Conservation (phyloP, 2,113 vertebrate genomes). For the Conger conger region DNA sequence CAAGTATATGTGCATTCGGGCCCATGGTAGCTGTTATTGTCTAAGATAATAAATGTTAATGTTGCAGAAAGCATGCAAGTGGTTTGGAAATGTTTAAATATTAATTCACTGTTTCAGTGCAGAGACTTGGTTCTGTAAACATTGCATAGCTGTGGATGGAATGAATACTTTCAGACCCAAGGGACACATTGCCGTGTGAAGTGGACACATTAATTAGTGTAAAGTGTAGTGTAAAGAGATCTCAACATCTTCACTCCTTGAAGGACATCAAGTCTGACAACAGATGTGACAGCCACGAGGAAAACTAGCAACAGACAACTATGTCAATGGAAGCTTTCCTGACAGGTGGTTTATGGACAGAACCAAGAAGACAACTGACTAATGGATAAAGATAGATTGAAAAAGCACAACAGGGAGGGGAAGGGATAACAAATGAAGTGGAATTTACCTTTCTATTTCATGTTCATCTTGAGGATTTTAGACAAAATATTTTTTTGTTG, state of each 20-base stretch:
- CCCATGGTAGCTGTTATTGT: neutral
- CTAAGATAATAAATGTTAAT: neutral
- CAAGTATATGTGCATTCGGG: too few species aligned
- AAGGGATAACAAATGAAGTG: neutral
- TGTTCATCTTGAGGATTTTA: too few species aligned
- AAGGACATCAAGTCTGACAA: neutral
- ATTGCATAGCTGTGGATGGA: neutral
- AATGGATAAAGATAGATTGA: neutral
- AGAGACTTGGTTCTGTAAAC: neutral
- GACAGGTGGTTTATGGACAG: conserved; percentile 8
- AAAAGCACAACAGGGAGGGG: neutral
- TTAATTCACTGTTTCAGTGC: neutral
- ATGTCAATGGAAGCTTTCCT: neutral
- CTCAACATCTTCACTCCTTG: neutral
- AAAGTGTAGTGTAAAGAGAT: conserved; percentile 7
- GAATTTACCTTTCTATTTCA: neutral
- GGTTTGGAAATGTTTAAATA: neutral
- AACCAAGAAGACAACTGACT: neutral
- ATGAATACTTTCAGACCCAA: neutral
- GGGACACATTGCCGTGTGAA: neutral
- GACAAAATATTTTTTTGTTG: too few species aligned
- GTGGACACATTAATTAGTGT: neutral
- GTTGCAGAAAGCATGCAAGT: neutral
- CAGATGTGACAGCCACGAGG: conserved; percentile 20
- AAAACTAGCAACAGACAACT: neutral